Percentiles rank a stretch among this genome's conserved stretches.
Conservation (phyloP, 1,140 invertebrate species). For the Drosophila suzukii region DNA sequence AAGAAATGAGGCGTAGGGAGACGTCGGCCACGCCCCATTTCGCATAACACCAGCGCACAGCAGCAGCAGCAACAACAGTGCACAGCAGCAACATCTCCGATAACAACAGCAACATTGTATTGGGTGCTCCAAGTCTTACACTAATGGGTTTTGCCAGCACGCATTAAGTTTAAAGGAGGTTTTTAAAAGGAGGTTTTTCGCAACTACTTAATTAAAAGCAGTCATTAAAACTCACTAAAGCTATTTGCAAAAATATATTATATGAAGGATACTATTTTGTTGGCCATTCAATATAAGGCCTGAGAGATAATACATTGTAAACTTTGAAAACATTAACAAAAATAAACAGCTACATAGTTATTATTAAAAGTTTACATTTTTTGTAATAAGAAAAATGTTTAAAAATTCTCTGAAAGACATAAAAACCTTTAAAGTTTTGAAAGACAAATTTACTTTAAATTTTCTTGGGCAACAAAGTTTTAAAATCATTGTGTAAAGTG, state of each 20-base stretch:
- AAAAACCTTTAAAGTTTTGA: too few species aligned
- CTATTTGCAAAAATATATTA: not conserved
- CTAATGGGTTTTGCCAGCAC: not conserved
- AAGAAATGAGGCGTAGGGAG: conserved; percentile 5
- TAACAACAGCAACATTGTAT: conserved; percentile 2
- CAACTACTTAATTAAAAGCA: not conserved
- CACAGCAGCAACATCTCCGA: conserved; percentile 2
- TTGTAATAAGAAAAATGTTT: too few species aligned
- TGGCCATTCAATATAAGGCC: not conserved
- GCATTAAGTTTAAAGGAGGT: not conserved
- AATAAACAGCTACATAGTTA: too few species aligned
- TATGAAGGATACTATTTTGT: not conserved
- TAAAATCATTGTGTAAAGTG: not conserved
- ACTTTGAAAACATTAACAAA: too few species aligned
- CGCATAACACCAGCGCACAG: conserved; percentile 6
- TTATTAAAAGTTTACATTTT: too few species aligned
- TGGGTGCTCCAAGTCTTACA: not conserved
- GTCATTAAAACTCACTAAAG: not conserved
- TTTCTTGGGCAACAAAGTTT: too few species aligned
- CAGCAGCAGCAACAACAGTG: not conserved
- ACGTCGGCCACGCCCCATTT: conserved; percentile 25
- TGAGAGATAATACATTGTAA: too few species aligned
- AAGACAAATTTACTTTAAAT: not conserved
- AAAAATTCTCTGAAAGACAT: too few species aligned
- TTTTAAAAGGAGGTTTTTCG: not conserved